Evolutionary conservation across 2,888 invertebrate species (phyloP).

Genomic region (Diadegma fenestrale): DNA sequence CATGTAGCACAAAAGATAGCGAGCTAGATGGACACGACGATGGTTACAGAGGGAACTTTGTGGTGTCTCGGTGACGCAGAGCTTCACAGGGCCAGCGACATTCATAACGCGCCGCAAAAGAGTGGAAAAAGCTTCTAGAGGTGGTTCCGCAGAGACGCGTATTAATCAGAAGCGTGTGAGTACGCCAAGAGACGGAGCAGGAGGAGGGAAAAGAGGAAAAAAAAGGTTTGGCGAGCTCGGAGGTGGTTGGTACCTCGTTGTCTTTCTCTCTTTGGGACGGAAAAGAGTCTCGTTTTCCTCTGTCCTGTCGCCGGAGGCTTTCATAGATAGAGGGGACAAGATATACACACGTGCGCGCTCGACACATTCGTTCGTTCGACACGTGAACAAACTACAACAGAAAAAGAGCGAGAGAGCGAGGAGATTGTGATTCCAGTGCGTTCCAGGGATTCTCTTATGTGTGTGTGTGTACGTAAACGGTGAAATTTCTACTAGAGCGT

Average conservation of each 20-base stretch:
- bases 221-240: slow-evolving; percentile 36
- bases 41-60: slow-evolving; percentile 34
- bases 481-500: slow-evolving; percentile 11
- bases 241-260: slow-evolving; percentile 35
- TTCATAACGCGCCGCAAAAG: slow-evolving; percentile 34
- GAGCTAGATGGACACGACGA: slow-evolving; percentile 39
- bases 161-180: slow-evolving; percentile 59
- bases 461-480: background rate
- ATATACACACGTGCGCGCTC: slow-evolving; percentile 7
- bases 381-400: slow-evolving; percentile 23
- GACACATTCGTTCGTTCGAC: slow-evolving; percentile 42
- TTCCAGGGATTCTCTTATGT: slow-evolving; percentile 32
- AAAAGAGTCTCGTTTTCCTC: slow-evolving; percentile 52
- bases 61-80: slow-evolving; percentile 12
- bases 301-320: slow-evolving; percentile 57
- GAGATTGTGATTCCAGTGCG: slow-evolving; percentile 34
- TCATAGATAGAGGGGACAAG: slow-evolving; percentile 38
- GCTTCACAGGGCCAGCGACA: background rate
- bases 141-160: slow-evolving; percentile 49
- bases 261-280: slow-evolving; percentile 18
- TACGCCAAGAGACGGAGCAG: background rate
- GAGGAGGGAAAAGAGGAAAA: slow-evolving; percentile 28
- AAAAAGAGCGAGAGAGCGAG: background rate
- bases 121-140: slow-evolving; percentile 38
- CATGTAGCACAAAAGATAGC: background rate